Base-by-base conservation (phyloP, 2,888 invertebrate species). In the Caenorhabditis sp. region DNA sequence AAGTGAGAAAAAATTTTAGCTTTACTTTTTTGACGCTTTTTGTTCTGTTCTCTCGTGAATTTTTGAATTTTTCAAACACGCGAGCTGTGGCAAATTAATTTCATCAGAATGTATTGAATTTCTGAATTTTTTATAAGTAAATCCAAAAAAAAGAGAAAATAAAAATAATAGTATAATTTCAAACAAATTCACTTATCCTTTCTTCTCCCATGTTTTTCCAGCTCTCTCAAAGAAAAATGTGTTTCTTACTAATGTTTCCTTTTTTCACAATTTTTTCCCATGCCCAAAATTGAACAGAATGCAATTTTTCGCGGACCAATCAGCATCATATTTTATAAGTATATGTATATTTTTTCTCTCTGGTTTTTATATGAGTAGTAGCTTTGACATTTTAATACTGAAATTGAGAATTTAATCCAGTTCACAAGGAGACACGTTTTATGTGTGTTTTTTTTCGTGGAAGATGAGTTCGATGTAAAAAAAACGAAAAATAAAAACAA, bases 261-360 rank as follows among this genome's bases (percentile, higher is more conserved):
- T 53, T 53, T 53, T 23, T 10, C 43, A 43, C 43, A 10, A 43
- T 17, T 17, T 14, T 43, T 43, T 43, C 43, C 17, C 43, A 43
- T 43, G 43, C 52, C 56, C 57, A 53, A 63, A 67, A 63, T 71
- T 66, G 63, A 59, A 63, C 63, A 26, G 63, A 67, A 67, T 67
- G 67, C 53, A 67, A 71, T 71, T 71, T 67, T 65, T 70, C 36
- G 52, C 67, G 67, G 64, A 71, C 64, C 71, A 71, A 26, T 56
- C 56, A 56, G 27, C 56, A 20, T 50, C 50, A 50, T 50, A 50
- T 50, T 25, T 56, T 53, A 71, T 66, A 63, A 67, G 63, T 63
- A 56, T 56, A 56, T 56, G 56, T 56, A 56, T 56, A 17, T 43
- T 43, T 63, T 52, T 52, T 52, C 20, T 5, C 50, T 4, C 5